Conservation (phyloP, 2,888 invertebrate genomes). For the Thalpophila matura region DNA sequence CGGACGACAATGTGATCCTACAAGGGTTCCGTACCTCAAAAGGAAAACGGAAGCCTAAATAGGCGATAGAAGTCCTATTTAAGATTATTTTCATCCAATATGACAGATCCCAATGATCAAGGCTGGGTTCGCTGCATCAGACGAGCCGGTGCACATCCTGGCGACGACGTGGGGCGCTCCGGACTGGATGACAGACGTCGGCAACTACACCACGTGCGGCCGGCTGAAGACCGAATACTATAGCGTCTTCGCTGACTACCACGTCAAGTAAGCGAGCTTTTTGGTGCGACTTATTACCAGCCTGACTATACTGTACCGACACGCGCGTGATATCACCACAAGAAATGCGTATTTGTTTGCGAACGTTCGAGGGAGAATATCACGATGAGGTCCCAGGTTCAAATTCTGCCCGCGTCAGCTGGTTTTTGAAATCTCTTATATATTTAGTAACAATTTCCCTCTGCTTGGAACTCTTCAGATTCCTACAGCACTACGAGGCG, state of each 20-base stretch:
- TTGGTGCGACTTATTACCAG: neutral
- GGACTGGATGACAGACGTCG: constrained; percentile 91
- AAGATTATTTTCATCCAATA: too few relatives aligned
- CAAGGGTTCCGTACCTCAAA: too few relatives aligned
- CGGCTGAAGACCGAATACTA: constrained; percentile 89
- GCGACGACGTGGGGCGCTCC: constrained; percentile 91
- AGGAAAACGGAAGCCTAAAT: too few relatives aligned
- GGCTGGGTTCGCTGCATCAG: constrained; percentile 72
- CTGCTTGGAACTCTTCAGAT: constrained; percentile 81
- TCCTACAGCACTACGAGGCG: constrained; percentile 92
- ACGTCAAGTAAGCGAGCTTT: constrained; percentile 89
- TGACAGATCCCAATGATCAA: constrained; percentile 82
- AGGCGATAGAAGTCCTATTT: too few relatives aligned
- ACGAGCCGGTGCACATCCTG: constrained; percentile 77
- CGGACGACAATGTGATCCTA: too few relatives aligned
- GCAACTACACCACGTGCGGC: constrained; percentile 82
- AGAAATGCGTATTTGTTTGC: too few relatives aligned
- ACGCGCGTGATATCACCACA: too few relatives aligned
- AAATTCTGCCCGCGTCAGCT: too few relatives aligned
- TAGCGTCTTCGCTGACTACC: constrained; percentile 94
- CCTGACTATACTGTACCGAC: too few relatives aligned
- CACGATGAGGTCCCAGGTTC: too few relatives aligned
- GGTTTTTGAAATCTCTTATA: too few relatives aligned
- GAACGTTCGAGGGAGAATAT: too few relatives aligned
- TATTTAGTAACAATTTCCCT: neutral